Evolutionary conservation across 2,797 vertebrate species (phyloP).

Genomic region (Bradypodion pumilum): DNA sequence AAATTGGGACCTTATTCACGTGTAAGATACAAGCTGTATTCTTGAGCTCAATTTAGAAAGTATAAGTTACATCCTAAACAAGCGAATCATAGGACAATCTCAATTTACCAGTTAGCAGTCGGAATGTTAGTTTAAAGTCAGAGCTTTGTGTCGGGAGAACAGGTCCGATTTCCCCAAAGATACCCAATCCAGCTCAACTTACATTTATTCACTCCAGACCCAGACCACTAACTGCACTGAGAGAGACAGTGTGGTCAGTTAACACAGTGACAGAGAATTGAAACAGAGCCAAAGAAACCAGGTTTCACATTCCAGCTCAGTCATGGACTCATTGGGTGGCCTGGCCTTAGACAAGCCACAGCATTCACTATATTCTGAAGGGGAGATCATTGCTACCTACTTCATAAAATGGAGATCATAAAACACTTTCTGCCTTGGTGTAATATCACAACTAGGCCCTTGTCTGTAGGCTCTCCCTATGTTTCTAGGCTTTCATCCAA

Average conservation of each 20-base stretch:
- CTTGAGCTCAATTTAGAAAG: constrained; percentile 18
- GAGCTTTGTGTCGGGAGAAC: not conserved
- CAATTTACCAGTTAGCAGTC: constrained; percentile 11
- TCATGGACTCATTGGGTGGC: constrained; percentile 26
- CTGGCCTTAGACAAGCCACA: constrained; percentile 13
- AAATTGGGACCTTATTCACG: not conserved
- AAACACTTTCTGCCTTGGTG: constrained; percentile 7
- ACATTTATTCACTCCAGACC: constrained; percentile 6
- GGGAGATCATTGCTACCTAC: constrained; percentile 18
- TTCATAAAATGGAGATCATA: constrained; percentile 15
- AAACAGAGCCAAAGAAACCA: constrained; percentile 17
- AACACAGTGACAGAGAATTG: constrained; percentile 6
- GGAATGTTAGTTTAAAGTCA: not conserved
- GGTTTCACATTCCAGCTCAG: constrained; percentile 8
- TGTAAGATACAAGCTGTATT: not conserved
- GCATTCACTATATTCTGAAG: constrained; percentile 18
- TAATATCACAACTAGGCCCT: not conserved
- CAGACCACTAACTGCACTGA: constrained; percentile 2
- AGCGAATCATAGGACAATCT: not conserved
- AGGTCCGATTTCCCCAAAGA: constrained; percentile 14
- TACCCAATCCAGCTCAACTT: not conserved
- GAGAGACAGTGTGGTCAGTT: constrained; percentile 1
- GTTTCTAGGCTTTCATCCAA: constrained; percentile 4
- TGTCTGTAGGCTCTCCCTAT: not conserved
- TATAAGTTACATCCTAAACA: constrained; percentile 16